Evolutionary conservation across 2,113 vertebrate species (phyloP).

Genomic region (Seriola quinqueradiata): DNA sequence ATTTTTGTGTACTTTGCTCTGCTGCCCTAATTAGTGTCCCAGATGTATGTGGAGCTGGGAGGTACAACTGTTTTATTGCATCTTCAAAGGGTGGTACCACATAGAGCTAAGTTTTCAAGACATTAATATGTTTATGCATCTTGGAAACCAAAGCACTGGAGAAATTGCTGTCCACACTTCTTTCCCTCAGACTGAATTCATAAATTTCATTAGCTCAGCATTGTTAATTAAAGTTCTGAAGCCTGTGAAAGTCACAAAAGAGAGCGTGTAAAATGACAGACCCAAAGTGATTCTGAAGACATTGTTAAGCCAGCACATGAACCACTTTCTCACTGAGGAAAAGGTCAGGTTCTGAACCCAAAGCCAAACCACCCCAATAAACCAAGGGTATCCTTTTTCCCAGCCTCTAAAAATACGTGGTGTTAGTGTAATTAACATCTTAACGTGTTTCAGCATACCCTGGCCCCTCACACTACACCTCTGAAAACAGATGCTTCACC

Average conservation of each 20-base stretch:
- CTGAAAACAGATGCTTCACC: conserved; percentile 78
- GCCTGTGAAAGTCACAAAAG: conserved; percentile 30
- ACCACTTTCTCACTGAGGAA: conserved; percentile 45
- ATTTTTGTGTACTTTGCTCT: conserved; percentile 62
- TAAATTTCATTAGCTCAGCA: conserved; percentile 22
- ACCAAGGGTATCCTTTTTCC: conserved; percentile 68
- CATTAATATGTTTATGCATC: conserved; percentile 43
- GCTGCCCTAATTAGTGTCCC: conserved; percentile 73
- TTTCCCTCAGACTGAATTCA: conserved; percentile 20
- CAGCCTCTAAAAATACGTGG: conserved; percentile 55
- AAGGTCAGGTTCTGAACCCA: conserved; percentile 68
- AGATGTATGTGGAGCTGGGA: conserved; percentile 59
- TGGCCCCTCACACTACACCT: conserved; percentile 69
- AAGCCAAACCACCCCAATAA: conserved; percentile 72
- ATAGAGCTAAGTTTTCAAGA: conserved; percentile 28
- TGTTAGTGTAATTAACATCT: conserved; percentile 72
- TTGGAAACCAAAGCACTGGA: conserved; percentile 44
- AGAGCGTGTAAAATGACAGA: conserved; percentile 34
- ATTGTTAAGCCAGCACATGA: conserved; percentile 49
- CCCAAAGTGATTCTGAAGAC: conserved; percentile 41
- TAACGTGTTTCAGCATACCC: conserved; percentile 75
- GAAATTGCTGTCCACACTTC: conserved; percentile 5
- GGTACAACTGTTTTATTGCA: conserved; percentile 74
- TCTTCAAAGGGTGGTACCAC: conserved; percentile 72
- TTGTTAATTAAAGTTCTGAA: conserved; percentile 30